Percentiles rank a stretch among this genome's conserved stretches.
Conservation (phyloP, 2,888 invertebrate genomes). For the Eilema sororculum region DNA sequence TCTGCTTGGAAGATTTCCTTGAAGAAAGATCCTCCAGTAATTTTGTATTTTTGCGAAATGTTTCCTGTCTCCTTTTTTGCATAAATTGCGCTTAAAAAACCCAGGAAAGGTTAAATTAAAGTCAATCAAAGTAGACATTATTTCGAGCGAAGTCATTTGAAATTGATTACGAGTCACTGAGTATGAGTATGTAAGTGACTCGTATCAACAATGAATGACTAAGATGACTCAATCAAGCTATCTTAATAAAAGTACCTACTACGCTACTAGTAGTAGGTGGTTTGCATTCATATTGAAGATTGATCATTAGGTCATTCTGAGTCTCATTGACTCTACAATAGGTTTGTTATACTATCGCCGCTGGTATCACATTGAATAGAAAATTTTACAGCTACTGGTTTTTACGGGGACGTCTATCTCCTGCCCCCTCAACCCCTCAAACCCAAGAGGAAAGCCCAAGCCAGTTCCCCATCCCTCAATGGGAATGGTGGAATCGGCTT, state of each 20-base stretch:
- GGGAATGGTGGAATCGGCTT: no score
- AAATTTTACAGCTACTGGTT: no score
- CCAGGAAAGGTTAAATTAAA: not conserved
- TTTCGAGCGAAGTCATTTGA: not conserved
- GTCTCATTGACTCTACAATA: not conserved
- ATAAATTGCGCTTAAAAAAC: not conserved
- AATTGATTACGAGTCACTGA: not conserved
- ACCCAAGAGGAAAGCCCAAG: no score
- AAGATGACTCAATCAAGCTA: constrained; percentile 4
- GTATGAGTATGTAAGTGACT: not conserved
- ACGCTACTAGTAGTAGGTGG: not conserved
- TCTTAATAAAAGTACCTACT: not conserved
- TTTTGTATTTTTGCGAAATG: not conserved
- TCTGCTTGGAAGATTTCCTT: no score
- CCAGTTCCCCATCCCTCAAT: no score
- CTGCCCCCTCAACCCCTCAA: no score
- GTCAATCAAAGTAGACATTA: not conserved
- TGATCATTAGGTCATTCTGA: not conserved
- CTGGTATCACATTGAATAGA: no score
- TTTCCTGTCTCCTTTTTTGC: not conserved
- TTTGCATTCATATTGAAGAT: not conserved
- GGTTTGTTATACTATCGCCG: not conserved
- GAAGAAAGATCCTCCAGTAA: not conserved
- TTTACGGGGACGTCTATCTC: no score
- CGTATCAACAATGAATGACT: not conserved